Evolutionary conservation across 2,113 vertebrate species (phyloP).

Genomic region (Sylvia atricapilla): DNA sequence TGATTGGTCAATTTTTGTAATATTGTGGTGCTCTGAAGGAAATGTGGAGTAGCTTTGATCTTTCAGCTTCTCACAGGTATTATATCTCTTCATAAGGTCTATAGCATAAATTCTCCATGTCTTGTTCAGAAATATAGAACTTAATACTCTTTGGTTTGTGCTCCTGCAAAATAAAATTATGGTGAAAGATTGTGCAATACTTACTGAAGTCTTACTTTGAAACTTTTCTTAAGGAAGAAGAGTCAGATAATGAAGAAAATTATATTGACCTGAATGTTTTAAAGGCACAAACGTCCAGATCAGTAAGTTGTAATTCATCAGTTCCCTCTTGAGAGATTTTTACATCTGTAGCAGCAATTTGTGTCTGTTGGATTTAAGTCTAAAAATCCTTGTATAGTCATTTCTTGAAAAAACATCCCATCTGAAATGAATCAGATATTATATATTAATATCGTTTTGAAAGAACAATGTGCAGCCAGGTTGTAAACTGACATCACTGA

Average conservation of each 20-base stretch:
- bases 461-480: background rate
- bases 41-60: background rate
- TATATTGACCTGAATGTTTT: slow-evolving; percentile 88
- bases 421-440: background rate
- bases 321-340: background rate
- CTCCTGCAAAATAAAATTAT: background rate
- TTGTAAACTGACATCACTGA: background rate
- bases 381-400: background rate
- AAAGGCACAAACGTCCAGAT: slow-evolving; percentile 80
- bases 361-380: background rate
- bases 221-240: slow-evolving; percentile 81
- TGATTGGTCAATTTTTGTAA: background rate
- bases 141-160: background rate
- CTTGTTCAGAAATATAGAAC: background rate
- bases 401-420: background rate
- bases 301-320: slow-evolving; percentile 68
- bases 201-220: slow-evolving; percentile 46
- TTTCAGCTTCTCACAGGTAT: background rate
- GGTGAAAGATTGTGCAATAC: background rate
- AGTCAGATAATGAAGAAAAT: slow-evolving; percentile 88
- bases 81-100: background rate
- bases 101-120: background rate
- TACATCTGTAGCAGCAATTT: background rate
- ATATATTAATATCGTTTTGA: background rate
- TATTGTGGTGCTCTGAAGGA: background rate